These are phyloP conservation scores for Cololabis saira DNA, from an alignment of 2,113 vertebrate species.

Conservation along the genomic window DNA sequence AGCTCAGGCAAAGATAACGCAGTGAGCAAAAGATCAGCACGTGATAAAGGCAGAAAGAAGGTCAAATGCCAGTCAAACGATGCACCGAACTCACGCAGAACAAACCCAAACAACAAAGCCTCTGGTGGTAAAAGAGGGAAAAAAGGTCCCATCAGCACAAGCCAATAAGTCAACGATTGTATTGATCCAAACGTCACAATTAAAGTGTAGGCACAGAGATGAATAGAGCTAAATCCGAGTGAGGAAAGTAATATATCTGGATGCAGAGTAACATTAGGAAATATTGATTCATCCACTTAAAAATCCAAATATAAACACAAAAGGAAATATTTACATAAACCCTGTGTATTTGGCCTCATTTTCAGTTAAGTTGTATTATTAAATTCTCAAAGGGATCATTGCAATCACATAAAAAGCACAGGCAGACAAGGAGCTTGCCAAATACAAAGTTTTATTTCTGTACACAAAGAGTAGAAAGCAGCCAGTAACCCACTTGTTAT, in stretches of 20 bases:
- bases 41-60: conserved; percentile 55
- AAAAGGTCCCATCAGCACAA: conserved; percentile 37
- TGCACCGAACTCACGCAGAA: conserved; percentile 14
- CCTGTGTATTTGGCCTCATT: conserved; percentile 21
- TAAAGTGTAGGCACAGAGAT: background rate
- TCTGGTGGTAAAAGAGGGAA: conserved; percentile 37
- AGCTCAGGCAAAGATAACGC: conserved; percentile 56
- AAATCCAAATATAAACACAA: conserved; percentile 52
- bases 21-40: conserved; percentile 45
- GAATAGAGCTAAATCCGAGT: background rate
- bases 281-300: conserved; percentile 26
- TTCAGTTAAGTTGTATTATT: conserved; percentile 45
- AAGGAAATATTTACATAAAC: conserved; percentile 39
- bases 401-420: conserved; percentile 23
- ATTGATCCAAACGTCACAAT: conserved; percentile 1
- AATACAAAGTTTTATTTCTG: conserved; percentile 86
- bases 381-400: conserved; percentile 29
- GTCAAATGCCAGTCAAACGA: conserved; percentile 62
- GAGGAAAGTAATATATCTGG: conserved; percentile 1
- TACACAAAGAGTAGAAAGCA: conserved; percentile 87
- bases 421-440: conserved; percentile 66
- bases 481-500: conserved; percentile 78
- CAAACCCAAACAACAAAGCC: conserved; percentile 40
- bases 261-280: conserved; percentile 17
- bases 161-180: conserved; percentile 1